Conservation (phyloP, 2,113 vertebrate species). For the Labeo catla region DNA sequence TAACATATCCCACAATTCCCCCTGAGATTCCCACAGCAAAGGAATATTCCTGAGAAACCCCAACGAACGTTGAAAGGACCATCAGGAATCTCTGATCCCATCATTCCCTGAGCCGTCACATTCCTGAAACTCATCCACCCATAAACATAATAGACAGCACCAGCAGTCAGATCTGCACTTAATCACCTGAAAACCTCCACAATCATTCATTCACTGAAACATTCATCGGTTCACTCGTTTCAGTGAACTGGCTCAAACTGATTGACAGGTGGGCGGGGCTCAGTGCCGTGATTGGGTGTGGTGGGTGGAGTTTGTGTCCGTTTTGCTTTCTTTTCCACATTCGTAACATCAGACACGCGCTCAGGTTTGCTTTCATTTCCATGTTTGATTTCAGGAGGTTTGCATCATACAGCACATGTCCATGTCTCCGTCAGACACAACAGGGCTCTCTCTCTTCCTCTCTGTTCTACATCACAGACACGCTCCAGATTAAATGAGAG, state of each 20-base stretch:
- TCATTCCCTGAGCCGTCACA: neutral
- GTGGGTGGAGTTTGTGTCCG: neutral
- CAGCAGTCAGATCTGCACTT: neutral
- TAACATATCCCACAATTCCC: neutral
- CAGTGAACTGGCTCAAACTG: neutral
- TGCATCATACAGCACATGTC: neutral
- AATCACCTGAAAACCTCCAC: too few species aligned
- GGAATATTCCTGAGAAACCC: too few species aligned
- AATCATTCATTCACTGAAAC: too few species aligned
- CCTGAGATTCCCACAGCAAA: neutral
- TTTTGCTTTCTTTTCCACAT: neutral
- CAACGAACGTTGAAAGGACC: too few species aligned
- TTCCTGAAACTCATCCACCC: neutral
- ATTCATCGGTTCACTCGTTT: neutral
- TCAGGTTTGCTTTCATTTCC: neutral
- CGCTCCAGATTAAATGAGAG: neutral
- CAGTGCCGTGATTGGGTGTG: neutral
- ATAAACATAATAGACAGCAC: neutral
- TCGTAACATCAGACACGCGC: neutral
- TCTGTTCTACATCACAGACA: neutral
- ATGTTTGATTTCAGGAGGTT: constrained; percentile 15
- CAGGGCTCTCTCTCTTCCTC: neutral
- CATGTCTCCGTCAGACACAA: neutral
- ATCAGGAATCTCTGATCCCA: too few species aligned
- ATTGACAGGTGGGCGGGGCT: neutral